Percentiles rank a stretch among this genome's conserved stretches.
Evolutionary conservation across 2,797 vertebrate species (phyloP).

Genomic region (Protosalanx chinensis): DNA sequence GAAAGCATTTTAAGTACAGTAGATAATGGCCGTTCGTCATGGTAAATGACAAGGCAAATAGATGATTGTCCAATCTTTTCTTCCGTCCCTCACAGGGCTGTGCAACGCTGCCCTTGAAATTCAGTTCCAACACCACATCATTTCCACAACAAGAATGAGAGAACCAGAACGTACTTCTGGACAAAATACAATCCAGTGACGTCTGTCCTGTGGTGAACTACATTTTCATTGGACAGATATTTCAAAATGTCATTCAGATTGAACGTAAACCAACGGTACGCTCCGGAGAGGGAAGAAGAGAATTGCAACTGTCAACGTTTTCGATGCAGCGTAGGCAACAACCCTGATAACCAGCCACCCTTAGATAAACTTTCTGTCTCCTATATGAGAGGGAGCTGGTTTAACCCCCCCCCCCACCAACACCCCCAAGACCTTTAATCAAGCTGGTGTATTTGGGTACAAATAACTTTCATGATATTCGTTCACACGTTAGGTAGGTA

Average conservation of each 20-base stretch:
- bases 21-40: background rate
- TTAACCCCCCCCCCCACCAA: background rate
- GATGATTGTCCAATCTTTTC: background rate
- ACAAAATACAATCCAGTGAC: too few species aligned
- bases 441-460: background rate
- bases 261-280: background rate
- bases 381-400: background rate
- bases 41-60: background rate
- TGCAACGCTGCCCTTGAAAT: too few species aligned
- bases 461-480: background rate
- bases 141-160: too few species aligned
- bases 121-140: too few species aligned
- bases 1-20: background rate
- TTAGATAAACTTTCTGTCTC: constrained; percentile 9
- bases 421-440: constrained; percentile 16
- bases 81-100: constrained; percentile 2
- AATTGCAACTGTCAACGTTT: constrained; percentile 3
- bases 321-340: background rate
- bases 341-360: background rate
- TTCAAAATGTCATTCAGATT: background rate
- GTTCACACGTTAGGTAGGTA: background rate
- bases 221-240: background rate
- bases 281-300: background rate
- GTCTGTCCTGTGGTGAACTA: background rate
- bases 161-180: too few species aligned